These are phyloP conservation scores for Venustaconcha ellipsiformis DNA, from an alignment of 1,140 invertebrate species.

Conservation along the genomic window DNA sequence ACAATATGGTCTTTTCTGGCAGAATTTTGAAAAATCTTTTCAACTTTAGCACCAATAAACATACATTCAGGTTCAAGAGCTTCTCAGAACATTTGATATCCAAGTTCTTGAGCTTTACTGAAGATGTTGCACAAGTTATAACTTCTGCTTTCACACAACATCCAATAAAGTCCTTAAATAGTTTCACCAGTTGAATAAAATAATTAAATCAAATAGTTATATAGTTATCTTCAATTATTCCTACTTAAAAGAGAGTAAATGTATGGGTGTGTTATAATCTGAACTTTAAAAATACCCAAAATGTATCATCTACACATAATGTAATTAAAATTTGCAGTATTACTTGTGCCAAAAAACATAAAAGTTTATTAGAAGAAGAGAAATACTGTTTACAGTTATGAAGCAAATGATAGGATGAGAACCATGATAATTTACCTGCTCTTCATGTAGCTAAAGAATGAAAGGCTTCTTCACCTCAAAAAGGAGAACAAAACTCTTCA, in stretches of 20 bases:
- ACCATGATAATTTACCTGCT: slow-evolving; percentile 16
- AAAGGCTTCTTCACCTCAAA: slow-evolving; percentile 31
- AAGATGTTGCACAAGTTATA: background rate
- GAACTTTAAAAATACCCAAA: too few species aligned
- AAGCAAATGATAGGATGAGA: background rate
- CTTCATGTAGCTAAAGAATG: slow-evolving; percentile 34
- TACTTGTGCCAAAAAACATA: too few species aligned
- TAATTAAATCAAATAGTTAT: background rate
- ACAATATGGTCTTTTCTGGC: slow-evolving; percentile 16
- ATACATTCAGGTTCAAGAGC: slow-evolving; percentile 14
- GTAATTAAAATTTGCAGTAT: too few species aligned
- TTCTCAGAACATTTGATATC: slow-evolving; percentile 11
- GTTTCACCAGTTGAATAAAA: slow-evolving; percentile 3
- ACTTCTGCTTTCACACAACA: slow-evolving; percentile 27
- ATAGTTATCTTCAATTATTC: background rate
- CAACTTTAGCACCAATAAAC: slow-evolving; percentile 15
- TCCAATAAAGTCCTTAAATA: slow-evolving; percentile 23
- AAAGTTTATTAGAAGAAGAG: background rate
- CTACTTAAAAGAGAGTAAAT: background rate
- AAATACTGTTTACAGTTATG: background rate
- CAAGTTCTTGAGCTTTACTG: slow-evolving; percentile 22
- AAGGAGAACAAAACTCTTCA: slow-evolving; percentile 28
- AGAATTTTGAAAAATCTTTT: slow-evolving; percentile 1
- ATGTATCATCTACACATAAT: too few species aligned
- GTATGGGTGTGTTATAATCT: background rate